Percentiles rank a stretch among this genome's conserved stretches.
These are phyloP conservation scores for Salvelinus fontinalis DNA, from an alignment of 2,113 vertebrate species.

Conservation along the genomic window DNA sequence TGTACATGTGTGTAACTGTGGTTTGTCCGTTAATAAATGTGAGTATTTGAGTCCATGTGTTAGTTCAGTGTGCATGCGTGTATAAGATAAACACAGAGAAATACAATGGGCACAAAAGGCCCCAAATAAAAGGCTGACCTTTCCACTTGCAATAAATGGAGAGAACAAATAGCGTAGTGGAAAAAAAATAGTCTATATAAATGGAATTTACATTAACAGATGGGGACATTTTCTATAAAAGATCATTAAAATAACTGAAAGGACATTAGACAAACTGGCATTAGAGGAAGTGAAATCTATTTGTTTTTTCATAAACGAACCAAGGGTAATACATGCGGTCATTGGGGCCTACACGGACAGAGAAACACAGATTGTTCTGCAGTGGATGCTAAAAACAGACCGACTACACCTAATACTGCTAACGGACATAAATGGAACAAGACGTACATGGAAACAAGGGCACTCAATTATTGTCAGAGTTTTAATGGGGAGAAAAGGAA, in stretches of 20 bases:
- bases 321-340: background rate
- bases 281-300: background rate
- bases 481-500: background rate
- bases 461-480: background rate
- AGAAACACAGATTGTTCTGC: background rate
- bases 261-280: conserved; percentile 1
- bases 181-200: background rate
- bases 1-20: too few relatives aligned
- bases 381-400: background rate
- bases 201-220: conserved; percentile 8
- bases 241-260: conserved; percentile 11
- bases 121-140: background rate
- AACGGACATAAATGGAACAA: too few relatives aligned
- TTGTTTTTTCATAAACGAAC: background rate
- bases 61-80: background rate
- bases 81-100: background rate
- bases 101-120: background rate
- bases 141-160: background rate
- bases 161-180: background rate
- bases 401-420: too few relatives aligned
- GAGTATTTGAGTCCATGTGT: background rate
- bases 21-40: background rate
- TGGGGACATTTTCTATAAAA: conserved; percentile 8
- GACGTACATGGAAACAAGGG: background rate
- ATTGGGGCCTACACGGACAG: background rate